A percentile compares a stretch with the other conserved stretches of the same genome.
phyloP scores from a whole-genome alignment of 2,113 vertebrate species.

The Neogale vison region DNA sequence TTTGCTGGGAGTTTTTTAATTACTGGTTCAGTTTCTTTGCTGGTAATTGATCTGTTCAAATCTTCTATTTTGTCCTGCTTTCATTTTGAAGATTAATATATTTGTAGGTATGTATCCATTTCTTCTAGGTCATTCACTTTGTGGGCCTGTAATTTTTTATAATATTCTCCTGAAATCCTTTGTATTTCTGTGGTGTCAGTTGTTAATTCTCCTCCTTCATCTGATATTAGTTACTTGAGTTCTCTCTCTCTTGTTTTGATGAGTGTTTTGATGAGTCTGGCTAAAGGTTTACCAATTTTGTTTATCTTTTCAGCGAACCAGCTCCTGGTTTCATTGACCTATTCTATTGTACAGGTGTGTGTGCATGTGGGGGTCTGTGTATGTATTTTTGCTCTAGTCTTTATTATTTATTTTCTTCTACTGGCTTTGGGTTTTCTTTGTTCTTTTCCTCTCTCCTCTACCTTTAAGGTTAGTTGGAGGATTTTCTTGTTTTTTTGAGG shows the following conservation, averaged over 20 bases:
- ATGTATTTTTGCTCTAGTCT: background rate
- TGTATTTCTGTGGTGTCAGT: background rate
- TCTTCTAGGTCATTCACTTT: background rate
- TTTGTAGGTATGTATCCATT: background rate
- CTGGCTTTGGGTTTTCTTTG: background rate
- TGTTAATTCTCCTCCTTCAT: background rate
- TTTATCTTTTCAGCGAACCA: background rate
- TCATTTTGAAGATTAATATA: background rate
- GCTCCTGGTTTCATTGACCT: background rate
- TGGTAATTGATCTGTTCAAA: background rate
- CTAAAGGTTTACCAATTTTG: background rate
- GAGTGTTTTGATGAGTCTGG: background rate
- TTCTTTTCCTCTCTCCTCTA: background rate
- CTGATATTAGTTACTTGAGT: background rate
- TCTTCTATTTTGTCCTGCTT: background rate
- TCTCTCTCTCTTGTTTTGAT: background rate
- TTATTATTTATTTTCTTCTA: background rate
- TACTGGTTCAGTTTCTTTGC: background rate
- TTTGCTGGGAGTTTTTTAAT: background rate
- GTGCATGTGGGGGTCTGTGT: accelerated
- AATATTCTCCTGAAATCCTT: background rate
- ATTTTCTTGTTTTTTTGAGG: background rate
- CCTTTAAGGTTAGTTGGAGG: background rate
- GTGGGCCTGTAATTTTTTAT: background rate
- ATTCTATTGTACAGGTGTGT: too few relatives aligned